Percentiles rank a stretch among this genome's conserved stretches.
Evolutionary conservation across 2,113 vertebrate genomes (phyloP).

Genomic region (Antennarius striatus): DNA sequence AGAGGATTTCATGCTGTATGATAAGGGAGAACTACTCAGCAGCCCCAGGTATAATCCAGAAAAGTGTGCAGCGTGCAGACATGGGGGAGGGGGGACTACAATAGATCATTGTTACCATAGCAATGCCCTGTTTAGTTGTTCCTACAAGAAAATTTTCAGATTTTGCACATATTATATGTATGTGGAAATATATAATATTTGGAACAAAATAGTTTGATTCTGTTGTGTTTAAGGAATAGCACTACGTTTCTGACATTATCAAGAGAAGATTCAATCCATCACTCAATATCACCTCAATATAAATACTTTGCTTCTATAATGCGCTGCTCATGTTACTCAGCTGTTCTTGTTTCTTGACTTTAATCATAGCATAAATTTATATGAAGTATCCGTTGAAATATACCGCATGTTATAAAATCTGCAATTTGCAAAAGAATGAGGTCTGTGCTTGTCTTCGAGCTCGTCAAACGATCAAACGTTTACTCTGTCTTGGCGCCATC

Average conservation of each 20-base stretch:
- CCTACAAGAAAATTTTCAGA: neutral
- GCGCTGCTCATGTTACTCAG: neutral
- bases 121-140: constrained; percentile 49
- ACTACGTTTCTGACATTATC: too few species aligned
- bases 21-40: constrained; percentile 34
- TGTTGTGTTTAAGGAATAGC: too few species aligned
- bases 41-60: constrained; percentile 57
- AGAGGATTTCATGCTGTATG: constrained; percentile 1
- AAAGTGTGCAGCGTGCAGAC: constrained; percentile 37
- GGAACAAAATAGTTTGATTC: too few species aligned
- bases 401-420: neutral
- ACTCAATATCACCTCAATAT: too few species aligned
- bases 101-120: constrained; percentile 49
- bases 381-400: too few species aligned
- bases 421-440: neutral
- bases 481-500: constrained; percentile 49
- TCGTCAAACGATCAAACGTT: neutral
- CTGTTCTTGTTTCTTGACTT: too few species aligned
- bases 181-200: too few species aligned
- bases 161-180: too few species aligned
- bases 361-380: too few species aligned
- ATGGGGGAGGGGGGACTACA: constrained; percentile 1
- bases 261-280: too few species aligned
- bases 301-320: neutral
- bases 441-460: neutral